Base-by-base conservation (phyloP, 1,140 invertebrate genomes). In the Aphidius ervi region DNA sequence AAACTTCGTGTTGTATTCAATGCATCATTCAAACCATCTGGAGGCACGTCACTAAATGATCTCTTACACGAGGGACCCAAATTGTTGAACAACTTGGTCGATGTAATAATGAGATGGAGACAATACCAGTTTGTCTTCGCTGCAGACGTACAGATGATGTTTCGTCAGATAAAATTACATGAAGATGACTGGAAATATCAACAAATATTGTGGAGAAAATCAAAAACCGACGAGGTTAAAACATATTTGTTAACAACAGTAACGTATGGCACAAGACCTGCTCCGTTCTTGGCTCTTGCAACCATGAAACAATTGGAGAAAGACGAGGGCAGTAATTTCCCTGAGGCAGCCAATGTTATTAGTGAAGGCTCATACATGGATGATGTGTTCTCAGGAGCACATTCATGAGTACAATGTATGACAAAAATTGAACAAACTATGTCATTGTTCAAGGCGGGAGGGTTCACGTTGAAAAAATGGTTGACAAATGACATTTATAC, bases 191-290 rank as follows among this genome's bases (percentile, higher is more conserved):
- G 56, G 16, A 49, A 69, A n/a, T 68, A 66, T 48, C 74, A 76
- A 65, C 40, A 65, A 23, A 75, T 77, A 9, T 40, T 76, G 4
- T 77, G 77, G 73, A 52, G 10, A 63, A 41, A 43, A 1, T 16
- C 16, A 46, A 39, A 53, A 2, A 41, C 39, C 20, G 10, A 72
- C 5, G 31, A 49, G 7, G 46, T 64, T 46, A 48, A 41, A 4
- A 48, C 16, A 42, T 74, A 66, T 54, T 8, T 63, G 50, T 56
- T 74, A 31, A 69, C 64, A 10, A 73, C 68, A 4, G 65, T 68
- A 5, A 74, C 70, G 6, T 75, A 71, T 56, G 74, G 74, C 70
- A 70, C 79, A 66, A 72, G 74, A 69, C 72, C 68, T 71, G 74
- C 69, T 63, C 63, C 60, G 0, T 62, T 46, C 46, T 50, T 73